Evolutionary conservation across 1,140 invertebrate genomes (phyloP), one percentile per base, ranked within the genome.

Genomic region (Campoletis sonorensis): DNA sequence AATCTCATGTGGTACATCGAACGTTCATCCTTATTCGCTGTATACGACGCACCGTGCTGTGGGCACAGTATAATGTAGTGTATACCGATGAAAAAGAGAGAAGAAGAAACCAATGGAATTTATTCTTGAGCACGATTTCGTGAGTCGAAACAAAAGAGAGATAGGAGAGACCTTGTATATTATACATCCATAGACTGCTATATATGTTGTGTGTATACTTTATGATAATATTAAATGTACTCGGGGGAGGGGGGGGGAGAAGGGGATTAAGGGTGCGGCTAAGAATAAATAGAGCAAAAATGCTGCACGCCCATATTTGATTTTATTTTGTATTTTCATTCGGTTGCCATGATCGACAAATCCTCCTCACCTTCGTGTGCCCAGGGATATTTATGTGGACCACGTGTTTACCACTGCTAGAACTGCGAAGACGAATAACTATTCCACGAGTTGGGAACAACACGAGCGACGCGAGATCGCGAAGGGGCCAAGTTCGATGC

Each of bases 51-150:
- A 75, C 27, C 21, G 70, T 72, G 30, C 16, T 37, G 10, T 33
- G 26, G 40, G 15, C 26, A 54, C 11, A 18, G 72, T 54, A 75
- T 75, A 75, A 54, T 54, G 72, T 75, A 75, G 72, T 40, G 26
- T 72, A 72, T 75, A n/a, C 72, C 27, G 26, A 75, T 75, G 49
- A 49, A 27, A 70, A 33, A n/a, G 13, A 33, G 67, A 30, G 67
- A 70, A 70, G 16, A n/a, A 70, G 30, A 49, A 75, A 49, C 23
- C 37, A 75, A 54, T 21, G 26, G 72, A 75, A 75, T 75, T 75
- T 75, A 75, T 75, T 75, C 72, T 54, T 30, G 23, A 54, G 72
- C 72, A 75, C 72, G 72, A 75, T 40, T 75, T 75, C 72, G 72
- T 75, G 72, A 75, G 72, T 27, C 49, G 72, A 54, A 51, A 23